Base-by-base conservation (phyloP, 2,888 invertebrate genomes). In the Parnassius mnemosyne region DNA sequence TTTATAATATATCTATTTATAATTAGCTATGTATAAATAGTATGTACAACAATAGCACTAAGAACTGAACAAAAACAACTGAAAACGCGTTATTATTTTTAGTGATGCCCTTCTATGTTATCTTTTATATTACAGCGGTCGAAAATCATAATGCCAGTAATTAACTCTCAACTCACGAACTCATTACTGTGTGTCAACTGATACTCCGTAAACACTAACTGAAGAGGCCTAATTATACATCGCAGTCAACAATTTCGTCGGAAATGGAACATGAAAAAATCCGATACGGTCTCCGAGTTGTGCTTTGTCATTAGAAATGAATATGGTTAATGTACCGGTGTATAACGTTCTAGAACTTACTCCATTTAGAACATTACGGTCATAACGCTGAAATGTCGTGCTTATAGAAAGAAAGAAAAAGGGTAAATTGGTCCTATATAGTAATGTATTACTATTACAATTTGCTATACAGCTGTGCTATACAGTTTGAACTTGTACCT, bases 201-300 rank as follows among this genome's bases (percentile, higher is more conserved):
- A 74, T 65, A 71, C 73, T 71, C 71, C 74, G 70, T 73, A 68
- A 69, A 64, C 61, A 63, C 60, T 66, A 60, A 68, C 65, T 66
- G 68, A 59, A 54, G 49, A 49, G 70, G 70, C 69, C 72, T 83
- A 83, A 83, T 84, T 80, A 74, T 67, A 76, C 67, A 69, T 70
- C 71, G 62, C 70, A 74, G 69, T 68, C 73, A 62, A 70, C 75
- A 78, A 82, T 82, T 82, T 80, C 65, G 63, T 66, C 71, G 69
- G 74, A 81, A 83, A 75, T 80, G 72, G 79, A 73, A 79, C 79
- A 74, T 75, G 71, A 74, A 75, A 78, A 75, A 69, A 69, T 66
- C 67, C 55, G 60, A 64, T 66, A 61, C 53, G 46, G 44, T 53
- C 57, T 52, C 49, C 59, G 63, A 61, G 43, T 56, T 55, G n/a